Evolutionary conservation across 2,888 invertebrate species (phyloP), one percentile per base, ranked within the genome.

Genomic region (Yponomeuta malinellus): DNA sequence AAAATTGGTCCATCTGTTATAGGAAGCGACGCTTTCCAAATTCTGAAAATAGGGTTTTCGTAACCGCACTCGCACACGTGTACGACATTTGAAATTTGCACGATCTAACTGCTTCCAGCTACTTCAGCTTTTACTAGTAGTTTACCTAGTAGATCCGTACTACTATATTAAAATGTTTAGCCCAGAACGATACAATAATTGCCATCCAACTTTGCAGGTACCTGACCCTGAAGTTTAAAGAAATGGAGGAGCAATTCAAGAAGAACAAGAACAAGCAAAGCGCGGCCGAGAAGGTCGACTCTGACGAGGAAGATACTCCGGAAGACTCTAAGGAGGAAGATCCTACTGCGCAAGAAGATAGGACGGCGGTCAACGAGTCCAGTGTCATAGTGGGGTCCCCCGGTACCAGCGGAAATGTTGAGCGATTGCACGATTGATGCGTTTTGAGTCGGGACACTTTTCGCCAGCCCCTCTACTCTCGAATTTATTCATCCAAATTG

Each of bases 231-330:
- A 97, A 97, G 83, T 97, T 96, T 81, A 95, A 96, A 89, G 97
- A 97, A 87, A 96, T 96, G 95, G 97, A 97, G 85, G 96, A 96
- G 75, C 95, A 96, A 86, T 94, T 96, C 88, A 94, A 94, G 72
- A 94, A 95, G 79, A 95, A 96, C 75, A 94, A 95, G 75, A 94
- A 93, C 77, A 89, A 92, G 76, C 81, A 85, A 70, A 75, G 75
- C 1, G 79, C 76, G 1, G 72, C 82, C 71, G 82, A 87, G 71
- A 85, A 87, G 4, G 77, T 78, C 8, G 84, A 84, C 64, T 78
- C 84, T 29, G 78, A 75, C 71, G 83, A 83, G 71, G 76, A 77
- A 48, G 79, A 80, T 73, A 78, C 79, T 12, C 73, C 74, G 9
- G 10, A 67, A 12, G 68, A 52, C 29, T 6, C 65, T 66, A 74